Conservation (phyloP, 1,140 invertebrate genomes). For the Portunus trituberculatus region DNA sequence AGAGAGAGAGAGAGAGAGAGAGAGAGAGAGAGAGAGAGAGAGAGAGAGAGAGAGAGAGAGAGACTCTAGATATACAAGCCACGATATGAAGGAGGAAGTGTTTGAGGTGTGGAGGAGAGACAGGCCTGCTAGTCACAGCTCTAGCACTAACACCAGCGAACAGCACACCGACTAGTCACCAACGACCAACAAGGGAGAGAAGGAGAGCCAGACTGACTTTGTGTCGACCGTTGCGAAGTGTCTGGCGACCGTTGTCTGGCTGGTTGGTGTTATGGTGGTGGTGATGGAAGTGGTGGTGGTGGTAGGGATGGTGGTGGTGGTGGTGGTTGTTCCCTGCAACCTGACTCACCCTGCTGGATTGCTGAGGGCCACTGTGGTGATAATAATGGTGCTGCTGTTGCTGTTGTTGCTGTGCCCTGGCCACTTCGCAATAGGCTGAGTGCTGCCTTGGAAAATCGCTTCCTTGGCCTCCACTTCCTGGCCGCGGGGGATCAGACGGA, state of each 20-base stretch:
- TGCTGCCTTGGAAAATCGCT: conserved; percentile 73
- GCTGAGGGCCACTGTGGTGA: conserved; percentile 61
- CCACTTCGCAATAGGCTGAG: conserved; percentile 76
- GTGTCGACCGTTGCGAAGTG: conserved; percentile 71
- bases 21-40: not conserved
- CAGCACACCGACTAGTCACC: conserved; percentile 56
- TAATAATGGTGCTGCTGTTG: conserved; percentile 71
- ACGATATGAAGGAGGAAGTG: not conserved
- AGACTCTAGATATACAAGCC: not conserved
- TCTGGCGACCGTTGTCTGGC: conserved; percentile 54
- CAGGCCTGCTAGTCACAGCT: not conserved
- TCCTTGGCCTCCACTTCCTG: conserved; percentile 58
- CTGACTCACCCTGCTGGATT: conserved; percentile 72
- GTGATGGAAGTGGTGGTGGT: conserved; percentile 57
- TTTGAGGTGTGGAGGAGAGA: conserved; percentile 30
- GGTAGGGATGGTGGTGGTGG: conserved; percentile 55
- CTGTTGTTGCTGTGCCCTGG: conserved; percentile 70
- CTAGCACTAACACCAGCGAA: conserved; percentile 50
- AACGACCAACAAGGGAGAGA: conserved; percentile 60
- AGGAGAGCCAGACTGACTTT: conserved; percentile 70
- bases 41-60: not conserved
- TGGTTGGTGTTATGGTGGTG: conserved; percentile 36
- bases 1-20: not conserved
- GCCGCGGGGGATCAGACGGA: conserved; percentile 59
- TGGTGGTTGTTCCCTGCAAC: conserved; percentile 66